Percentiles rank a stretch among this genome's conserved stretches.
Evolutionary conservation across 2,113 vertebrate genomes (phyloP).

Genomic region (Leiothrix lutea): DNA sequence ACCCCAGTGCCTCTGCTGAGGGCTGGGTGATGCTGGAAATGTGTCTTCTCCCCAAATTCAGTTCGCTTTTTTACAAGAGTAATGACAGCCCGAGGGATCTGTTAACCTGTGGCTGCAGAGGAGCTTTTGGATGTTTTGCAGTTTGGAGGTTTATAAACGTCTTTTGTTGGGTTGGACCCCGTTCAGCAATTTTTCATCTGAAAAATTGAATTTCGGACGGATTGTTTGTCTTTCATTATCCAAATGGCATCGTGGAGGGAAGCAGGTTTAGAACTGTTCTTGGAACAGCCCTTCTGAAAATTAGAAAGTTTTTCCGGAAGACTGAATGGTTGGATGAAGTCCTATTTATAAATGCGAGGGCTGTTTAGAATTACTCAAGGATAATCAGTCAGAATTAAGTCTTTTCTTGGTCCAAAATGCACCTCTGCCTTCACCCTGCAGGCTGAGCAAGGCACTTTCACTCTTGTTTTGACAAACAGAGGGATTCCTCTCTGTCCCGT

Average conservation of each 20-base stretch:
- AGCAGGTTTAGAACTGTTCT: slow-evolving; percentile 13
- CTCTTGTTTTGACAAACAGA: background rate
- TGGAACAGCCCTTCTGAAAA: slow-evolving; percentile 1
- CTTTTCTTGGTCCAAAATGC: background rate
- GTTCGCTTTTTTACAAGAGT: background rate
- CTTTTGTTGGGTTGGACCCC: background rate
- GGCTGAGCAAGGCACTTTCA: background rate
- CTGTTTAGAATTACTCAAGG: slow-evolving; percentile 18
- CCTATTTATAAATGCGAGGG: background rate
- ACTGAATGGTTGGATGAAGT: slow-evolving; percentile 6
- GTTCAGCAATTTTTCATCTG: background rate
- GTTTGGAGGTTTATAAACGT: background rate
- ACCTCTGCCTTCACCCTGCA: background rate
- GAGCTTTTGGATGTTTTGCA: background rate
- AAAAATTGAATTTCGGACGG: background rate
- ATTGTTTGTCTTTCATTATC: slow-evolving; percentile 17
- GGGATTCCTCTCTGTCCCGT: background rate
- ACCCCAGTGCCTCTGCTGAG: background rate
- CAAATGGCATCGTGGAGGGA: background rate
- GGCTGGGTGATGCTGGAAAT: background rate
- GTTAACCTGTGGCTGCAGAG: background rate
- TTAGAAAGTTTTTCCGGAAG: background rate
- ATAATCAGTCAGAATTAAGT: background rate
- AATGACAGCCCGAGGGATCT: background rate
- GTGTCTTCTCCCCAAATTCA: background rate